Percentiles rank a stretch among this genome's conserved stretches.
These are phyloP conservation scores for Macaria liturata DNA, from an alignment of 2,888 invertebrate genomes.

Conservation along the genomic window DNA sequence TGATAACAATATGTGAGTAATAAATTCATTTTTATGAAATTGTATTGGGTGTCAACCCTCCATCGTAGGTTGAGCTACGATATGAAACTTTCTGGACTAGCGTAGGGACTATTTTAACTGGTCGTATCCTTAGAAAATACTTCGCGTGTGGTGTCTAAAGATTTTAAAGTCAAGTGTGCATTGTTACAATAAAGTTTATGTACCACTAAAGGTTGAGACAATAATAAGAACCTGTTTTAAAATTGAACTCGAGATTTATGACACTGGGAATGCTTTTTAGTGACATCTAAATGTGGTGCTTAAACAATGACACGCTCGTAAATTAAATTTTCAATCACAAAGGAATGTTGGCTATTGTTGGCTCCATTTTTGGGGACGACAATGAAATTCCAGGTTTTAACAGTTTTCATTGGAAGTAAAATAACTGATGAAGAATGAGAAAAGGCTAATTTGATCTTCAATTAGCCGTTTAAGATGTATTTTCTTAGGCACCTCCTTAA, in stretches of 20 bases:
- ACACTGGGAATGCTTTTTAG: constrained; percentile 70
- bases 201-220: constrained; percentile 69
- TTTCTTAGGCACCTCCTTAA: no score
- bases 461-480: no score
- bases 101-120: constrained; percentile 34
- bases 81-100: constrained; percentile 7
- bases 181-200: constrained; percentile 66
- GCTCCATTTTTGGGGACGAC: neutral
- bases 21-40: constrained; percentile 66
- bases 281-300: constrained; percentile 59
- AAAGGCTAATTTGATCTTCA: no score
- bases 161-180: constrained; percentile 71
- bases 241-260: constrained; percentile 70
- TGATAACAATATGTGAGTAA: constrained; percentile 77
- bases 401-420: no score
- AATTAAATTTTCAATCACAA: constrained; percentile 47
- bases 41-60: constrained; percentile 40
- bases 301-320: constrained; percentile 66
- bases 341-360: constrained; percentile 18
- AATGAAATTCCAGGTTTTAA: no score
- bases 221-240: constrained; percentile 64
- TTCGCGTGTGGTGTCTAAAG: constrained; percentile 60
- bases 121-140: constrained; percentile 37
- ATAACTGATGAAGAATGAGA: no score
- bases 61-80: constrained; percentile 44